Percentiles rank a stretch among this genome's conserved stretches.
Evolutionary conservation across 1,140 invertebrate genomes (phyloP).

Genomic region (Holcopasites calliopsidis): DNA sequence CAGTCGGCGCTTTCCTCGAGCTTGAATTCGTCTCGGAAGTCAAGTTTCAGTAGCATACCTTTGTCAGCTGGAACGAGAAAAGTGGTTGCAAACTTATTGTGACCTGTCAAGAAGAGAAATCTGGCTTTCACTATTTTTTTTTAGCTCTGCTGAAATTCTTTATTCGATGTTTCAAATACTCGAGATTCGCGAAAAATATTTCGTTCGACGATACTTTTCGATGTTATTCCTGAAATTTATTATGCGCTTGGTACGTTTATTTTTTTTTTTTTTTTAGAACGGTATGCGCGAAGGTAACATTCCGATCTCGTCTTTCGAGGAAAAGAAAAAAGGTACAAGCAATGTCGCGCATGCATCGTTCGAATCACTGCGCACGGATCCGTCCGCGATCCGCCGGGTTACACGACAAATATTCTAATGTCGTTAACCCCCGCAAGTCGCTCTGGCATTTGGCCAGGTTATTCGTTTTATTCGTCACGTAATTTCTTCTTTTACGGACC

Average conservation of each 20-base stretch:
- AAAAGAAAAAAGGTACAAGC: background rate
- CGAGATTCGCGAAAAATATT: too few species aligned
- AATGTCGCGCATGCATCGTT: background rate
- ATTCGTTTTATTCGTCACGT: constrained; percentile 35
- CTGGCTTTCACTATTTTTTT: background rate
- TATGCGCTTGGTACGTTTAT: too few species aligned
- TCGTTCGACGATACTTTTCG: too few species aligned
- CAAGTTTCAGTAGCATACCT: constrained; percentile 87
- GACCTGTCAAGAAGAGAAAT: background rate
- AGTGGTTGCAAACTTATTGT: background rate
- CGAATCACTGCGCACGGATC: background rate
- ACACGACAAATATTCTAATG: constrained; percentile 55
- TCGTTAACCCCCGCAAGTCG: constrained; percentile 48
- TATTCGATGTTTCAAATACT: too few species aligned
- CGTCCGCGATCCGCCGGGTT: constrained; percentile 28
- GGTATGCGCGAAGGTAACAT: too few species aligned
- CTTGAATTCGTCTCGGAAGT: constrained; percentile 90
- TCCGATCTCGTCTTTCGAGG: too few species aligned
- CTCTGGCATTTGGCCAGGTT: constrained; percentile 47
- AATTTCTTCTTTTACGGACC: background rate
- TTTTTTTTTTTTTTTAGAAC: too few species aligned
- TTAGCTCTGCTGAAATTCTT: background rate
- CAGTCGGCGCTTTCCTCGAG: constrained; percentile 88
- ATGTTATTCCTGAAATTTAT: too few species aligned
- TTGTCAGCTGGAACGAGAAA: constrained; percentile 84